Evolutionary conservation across 2,797 vertebrate species (phyloP).

Genomic region (Clarias pachynema): DNA sequence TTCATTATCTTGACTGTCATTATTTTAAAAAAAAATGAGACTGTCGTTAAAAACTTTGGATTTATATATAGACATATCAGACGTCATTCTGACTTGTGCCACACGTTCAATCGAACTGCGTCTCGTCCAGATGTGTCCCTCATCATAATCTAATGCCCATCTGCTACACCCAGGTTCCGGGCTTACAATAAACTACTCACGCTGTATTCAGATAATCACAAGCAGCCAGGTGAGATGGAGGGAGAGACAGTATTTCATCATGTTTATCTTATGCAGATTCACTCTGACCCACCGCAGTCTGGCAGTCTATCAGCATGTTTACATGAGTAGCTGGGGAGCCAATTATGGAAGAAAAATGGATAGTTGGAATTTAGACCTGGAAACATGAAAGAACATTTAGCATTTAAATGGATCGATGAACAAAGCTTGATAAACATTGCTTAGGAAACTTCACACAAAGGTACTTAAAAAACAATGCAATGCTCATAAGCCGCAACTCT

Average conservation of each 20-base stretch:
- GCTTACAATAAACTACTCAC: not conserved
- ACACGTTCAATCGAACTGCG: not conserved
- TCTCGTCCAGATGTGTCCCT: not conserved
- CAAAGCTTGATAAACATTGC: slow-evolving; percentile 25
- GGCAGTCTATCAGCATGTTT: slow-evolving; percentile 14
- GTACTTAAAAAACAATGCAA: slow-evolving; percentile 19
- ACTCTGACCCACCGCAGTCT: slow-evolving; percentile 13
- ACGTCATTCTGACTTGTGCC: not conserved
- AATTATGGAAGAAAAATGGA: slow-evolving; percentile 31
- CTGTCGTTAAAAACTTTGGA: not conserved
- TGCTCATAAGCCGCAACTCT: not conserved
- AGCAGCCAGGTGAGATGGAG: not conserved
- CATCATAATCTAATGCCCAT: slow-evolving; percentile 2
- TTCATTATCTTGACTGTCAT: no score
- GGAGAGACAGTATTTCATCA: not conserved
- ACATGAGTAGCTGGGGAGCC: not conserved
- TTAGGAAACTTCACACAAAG: slow-evolving; percentile 18
- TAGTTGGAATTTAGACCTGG: not conserved
- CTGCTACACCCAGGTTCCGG: not conserved
- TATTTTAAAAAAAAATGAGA: no score
- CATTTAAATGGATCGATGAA: slow-evolving; percentile 28
- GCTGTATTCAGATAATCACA: not conserved
- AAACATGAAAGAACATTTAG: slow-evolving; percentile 24
- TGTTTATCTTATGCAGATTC: slow-evolving; percentile 19
- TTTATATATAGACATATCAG: not conserved